These are phyloP conservation scores for Alcedo atthis DNA, from an alignment of 2,797 vertebrate species.

Conservation along the genomic window DNA sequence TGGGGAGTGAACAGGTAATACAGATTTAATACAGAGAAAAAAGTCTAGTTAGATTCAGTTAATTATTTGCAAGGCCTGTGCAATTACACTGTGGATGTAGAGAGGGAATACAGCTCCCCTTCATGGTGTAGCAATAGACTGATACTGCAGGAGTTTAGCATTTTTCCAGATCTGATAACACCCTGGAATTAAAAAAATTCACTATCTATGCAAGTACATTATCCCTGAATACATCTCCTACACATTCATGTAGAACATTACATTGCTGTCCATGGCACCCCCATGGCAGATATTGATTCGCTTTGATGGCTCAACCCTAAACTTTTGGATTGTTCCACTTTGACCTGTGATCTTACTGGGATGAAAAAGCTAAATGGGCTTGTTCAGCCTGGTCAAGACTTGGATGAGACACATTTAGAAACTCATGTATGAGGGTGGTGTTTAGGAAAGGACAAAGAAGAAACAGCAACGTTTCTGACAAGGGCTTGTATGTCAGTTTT, in stretches of 20 bases:
- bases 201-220: not conserved
- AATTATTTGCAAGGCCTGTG: not conserved
- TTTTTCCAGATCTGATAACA: conserved; percentile 60
- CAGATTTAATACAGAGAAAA: not conserved
- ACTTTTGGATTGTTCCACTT: not conserved
- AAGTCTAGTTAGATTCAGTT: not conserved
- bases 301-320: not conserved
- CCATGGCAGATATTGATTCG: not conserved
- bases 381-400: not conserved
- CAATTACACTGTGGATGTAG: not conserved
- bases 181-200: conserved; percentile 44
- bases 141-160: not conserved
- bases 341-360: not conserved
- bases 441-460: not conserved
- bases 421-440: rapidly evolving
- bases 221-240: conserved; percentile 21
- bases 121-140: not conserved
- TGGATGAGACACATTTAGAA: not conserved
- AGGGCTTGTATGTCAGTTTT: not conserved
- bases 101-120: not conserved
- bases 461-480: not conserved
- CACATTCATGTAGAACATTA: not conserved
- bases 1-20: not conserved
- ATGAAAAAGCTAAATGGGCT: not conserved
- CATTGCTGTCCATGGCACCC: not conserved